Evolutionary conservation across 2,888 invertebrate species (phyloP), one percentile per base, ranked within the genome.

Genomic region (Diaphora mendica): DNA sequence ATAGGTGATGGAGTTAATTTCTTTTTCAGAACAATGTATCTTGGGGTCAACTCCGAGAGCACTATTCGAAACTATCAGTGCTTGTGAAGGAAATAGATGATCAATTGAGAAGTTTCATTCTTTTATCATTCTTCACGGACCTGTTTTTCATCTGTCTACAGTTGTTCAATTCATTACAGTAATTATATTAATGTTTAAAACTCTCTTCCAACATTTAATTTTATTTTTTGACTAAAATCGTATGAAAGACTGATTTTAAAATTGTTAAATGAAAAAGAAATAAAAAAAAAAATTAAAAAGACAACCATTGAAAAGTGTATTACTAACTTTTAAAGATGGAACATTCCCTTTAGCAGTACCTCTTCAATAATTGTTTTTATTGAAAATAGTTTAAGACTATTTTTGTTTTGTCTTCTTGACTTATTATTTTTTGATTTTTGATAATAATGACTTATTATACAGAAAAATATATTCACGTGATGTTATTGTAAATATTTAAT

Each of bases 151-250:
- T 89, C 8, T 88, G 89, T 55, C 42, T 82, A 8, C 88, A 89
- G 69, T 77, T 90, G 1, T 90, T 86, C 68, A 85, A 87, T 62
- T 80, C 83, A 9, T 77, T 90, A n/a, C 87, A 87, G 91, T 90
- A 86, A 84, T 82, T 51, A 33, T 20, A 51, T 70, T 17, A 2
- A 11, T 55, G 35, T 59, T 62, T 69, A 42, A 20, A 30, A 23
- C n/a, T 15, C 13, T 59, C 26, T 55, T 23, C 20, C 23, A 8
- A 51, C 8, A 51, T 23, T 44, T 2, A 15, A 4, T 44, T 17
- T 44, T 2, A 3, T 20, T 20, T 35, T 35, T 35, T 35, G 2
- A 44, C 3, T 44, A 0, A 17, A 3, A 48, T 48, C 17, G 15
- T 17, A 17, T 17, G 0, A 17, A 44, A 17, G 2, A 3, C 17